A percentile compares a stretch with the other conserved stretches of the same genome.
phyloP scores from a whole-genome alignment of 1,140 invertebrate species.

The Aphidius gifuensis region DNA sequence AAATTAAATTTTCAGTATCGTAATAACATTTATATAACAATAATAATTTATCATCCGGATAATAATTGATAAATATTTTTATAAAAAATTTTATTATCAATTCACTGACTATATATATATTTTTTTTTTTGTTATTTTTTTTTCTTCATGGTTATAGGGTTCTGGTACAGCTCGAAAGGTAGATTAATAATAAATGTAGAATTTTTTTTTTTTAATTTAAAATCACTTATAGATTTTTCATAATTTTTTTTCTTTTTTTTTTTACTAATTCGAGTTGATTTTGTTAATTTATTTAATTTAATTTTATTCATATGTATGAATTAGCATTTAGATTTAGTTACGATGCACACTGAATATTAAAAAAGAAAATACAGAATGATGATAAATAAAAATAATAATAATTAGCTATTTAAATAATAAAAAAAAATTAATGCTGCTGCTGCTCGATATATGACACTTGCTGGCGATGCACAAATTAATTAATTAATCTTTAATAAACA shows the following conservation, averaged over 20 bases:
- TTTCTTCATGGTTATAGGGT: constrained; percentile 43
- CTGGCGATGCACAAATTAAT: constrained; percentile 47
- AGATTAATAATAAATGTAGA: constrained; percentile 29
- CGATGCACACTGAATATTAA: too few relatives aligned
- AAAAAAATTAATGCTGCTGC: constrained; percentile 30
- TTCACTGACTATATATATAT: not conserved
- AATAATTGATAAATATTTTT: not conserved
- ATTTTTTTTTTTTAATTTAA: constrained; percentile 10
- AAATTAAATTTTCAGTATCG: too few relatives aligned
- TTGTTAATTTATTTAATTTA: too few relatives aligned
- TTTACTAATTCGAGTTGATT: too few relatives aligned
- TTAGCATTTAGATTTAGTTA: too few relatives aligned
- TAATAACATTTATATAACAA: too few relatives aligned
- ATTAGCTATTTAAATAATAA: not conserved
- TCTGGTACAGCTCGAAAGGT: constrained; percentile 45
- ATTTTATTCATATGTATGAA: too few relatives aligned
- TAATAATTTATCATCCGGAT: too few relatives aligned
- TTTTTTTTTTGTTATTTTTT: constrained; percentile 30
- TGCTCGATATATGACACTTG: constrained; percentile 42
- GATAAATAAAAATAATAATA: not conserved
- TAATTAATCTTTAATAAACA: constrained; percentile 21
- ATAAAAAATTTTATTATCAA: constrained; percentile 5
- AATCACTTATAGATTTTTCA: too few relatives aligned
- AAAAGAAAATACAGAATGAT: constrained; percentile 1
- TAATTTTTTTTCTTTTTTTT: too few relatives aligned